Evolutionary conservation across 2,113 vertebrate species (phyloP).

Genomic region (Meriones unguiculatus): DNA sequence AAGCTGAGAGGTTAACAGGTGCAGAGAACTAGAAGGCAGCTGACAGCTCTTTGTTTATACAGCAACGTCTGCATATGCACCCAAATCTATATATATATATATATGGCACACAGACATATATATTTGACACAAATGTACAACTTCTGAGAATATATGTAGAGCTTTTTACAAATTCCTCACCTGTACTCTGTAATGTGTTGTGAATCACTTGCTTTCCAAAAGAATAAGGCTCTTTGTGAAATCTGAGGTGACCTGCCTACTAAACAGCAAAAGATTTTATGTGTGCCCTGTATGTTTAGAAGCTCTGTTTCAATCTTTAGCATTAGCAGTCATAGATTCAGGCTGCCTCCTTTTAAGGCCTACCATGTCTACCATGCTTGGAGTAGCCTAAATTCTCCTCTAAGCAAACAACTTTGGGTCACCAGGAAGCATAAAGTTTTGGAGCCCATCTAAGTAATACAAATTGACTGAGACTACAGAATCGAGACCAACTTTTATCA

Average conservation of each 20-base stretch:
- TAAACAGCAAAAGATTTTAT: conserved; percentile 39
- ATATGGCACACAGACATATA: background rate
- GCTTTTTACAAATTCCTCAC: background rate
- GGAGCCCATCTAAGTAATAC: background rate
- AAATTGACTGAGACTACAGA: conserved; percentile 16
- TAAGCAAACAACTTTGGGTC: background rate
- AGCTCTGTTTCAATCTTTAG: background rate
- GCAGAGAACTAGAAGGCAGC: background rate
- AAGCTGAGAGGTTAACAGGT: background rate
- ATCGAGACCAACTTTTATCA: background rate
- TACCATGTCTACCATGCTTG: conserved; percentile 13
- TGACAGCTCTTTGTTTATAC: conserved; percentile 16
- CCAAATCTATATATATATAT: background rate
- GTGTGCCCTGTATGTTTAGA: background rate
- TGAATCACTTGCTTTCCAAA: conserved; percentile 26
- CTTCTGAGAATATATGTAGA: conserved; percentile 14
- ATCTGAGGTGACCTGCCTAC: conserved; percentile 35
- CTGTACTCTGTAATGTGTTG: background rate
- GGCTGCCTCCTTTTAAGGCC: background rate
- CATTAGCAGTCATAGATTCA: background rate
- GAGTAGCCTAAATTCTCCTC: background rate
- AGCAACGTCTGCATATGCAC: background rate
- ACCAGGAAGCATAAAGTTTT: conserved; percentile 14
- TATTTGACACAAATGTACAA: background rate
- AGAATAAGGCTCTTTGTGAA: background rate